Evolutionary conservation across 2,797 vertebrate genomes (phyloP).

Genomic region (Xiphophorus birchmanni): DNA sequence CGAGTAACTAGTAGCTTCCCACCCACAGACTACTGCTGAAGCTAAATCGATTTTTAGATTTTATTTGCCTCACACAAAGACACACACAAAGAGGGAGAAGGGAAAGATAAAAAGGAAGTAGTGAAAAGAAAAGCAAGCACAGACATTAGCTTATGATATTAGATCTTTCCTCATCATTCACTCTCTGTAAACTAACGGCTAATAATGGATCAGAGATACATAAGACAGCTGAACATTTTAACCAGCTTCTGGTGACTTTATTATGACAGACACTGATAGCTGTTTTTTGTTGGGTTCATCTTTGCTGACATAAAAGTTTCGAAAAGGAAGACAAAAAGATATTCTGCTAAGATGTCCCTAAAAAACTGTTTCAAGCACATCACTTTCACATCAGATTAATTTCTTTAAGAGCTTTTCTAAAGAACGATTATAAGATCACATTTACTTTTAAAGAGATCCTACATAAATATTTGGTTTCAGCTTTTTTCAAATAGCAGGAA

Average conservation of each 20-base stretch:
- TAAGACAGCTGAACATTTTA: constrained; percentile 69
- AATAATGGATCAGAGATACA: constrained; percentile 74
- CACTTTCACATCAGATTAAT: background rate
- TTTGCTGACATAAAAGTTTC: background rate
- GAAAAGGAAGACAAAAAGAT: background rate
- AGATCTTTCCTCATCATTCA: constrained; percentile 58
- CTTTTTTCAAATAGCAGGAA: background rate
- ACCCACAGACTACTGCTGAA: constrained; percentile 20
- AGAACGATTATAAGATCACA: background rate
- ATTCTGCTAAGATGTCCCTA: background rate
- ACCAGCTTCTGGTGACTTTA: constrained; percentile 59
- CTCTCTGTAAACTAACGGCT: constrained; percentile 55
- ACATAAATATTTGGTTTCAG: background rate
- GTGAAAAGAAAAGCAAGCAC: constrained; percentile 21
- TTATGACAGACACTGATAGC: constrained; percentile 70
- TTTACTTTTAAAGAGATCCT: background rate
- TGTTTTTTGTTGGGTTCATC: constrained; percentile 7
- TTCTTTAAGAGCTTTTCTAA: background rate
- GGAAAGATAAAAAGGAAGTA: constrained; percentile 29
- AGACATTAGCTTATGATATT: constrained; percentile 61
- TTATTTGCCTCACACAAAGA: background rate
- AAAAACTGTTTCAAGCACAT: background rate
- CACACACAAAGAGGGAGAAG: constrained; percentile 15
- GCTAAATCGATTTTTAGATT: constrained; percentile 28
- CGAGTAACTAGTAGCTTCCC: background rate